phyloP scores from a whole-genome alignment of 2,113 vertebrate genomes.

The Myanophis thanlyinensis region DNA sequence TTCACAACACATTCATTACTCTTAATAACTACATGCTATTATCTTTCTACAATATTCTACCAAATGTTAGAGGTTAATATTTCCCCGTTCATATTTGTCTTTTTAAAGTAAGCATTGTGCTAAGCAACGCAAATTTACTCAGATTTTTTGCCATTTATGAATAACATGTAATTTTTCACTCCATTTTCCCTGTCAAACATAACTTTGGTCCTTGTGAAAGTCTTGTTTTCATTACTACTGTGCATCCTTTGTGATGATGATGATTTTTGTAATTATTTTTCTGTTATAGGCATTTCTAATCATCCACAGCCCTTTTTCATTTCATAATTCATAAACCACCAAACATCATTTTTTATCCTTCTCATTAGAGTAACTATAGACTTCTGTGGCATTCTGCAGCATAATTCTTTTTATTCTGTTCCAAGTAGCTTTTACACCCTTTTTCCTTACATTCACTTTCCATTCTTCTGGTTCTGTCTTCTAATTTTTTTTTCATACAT shows the following conservation, averaged over 20 bases:
- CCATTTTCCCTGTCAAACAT: not conserved
- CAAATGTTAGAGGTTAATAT: not conserved
- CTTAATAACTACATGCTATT: not conserved
- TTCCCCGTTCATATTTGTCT: not conserved
- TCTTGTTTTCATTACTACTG: not conserved
- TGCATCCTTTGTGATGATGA: not conserved
- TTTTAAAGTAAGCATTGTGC: not conserved
- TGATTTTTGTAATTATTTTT: not conserved
- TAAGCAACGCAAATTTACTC: not conserved
- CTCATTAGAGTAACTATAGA: not conserved
- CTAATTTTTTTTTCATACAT: not conserved
- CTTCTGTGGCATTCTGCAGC: not conserved
- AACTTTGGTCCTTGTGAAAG: not conserved
- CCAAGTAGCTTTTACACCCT: not conserved
- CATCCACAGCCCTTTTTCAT: not conserved
- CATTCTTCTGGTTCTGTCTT: not conserved
- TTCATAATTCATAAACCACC: not conserved
- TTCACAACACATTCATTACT: not conserved
- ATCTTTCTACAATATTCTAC: not conserved
- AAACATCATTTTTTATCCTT: not conserved
- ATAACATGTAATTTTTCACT: not conserved
- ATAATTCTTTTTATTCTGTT: not conserved
- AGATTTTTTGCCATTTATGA: not conserved
- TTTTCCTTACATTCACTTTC: not conserved
- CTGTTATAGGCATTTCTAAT: not conserved